A percentile compares a stretch with the other conserved stretches of the same genome.
phyloP scores from a whole-genome alignment of 2,888 invertebrate genomes.

The Amiota communis region DNA sequence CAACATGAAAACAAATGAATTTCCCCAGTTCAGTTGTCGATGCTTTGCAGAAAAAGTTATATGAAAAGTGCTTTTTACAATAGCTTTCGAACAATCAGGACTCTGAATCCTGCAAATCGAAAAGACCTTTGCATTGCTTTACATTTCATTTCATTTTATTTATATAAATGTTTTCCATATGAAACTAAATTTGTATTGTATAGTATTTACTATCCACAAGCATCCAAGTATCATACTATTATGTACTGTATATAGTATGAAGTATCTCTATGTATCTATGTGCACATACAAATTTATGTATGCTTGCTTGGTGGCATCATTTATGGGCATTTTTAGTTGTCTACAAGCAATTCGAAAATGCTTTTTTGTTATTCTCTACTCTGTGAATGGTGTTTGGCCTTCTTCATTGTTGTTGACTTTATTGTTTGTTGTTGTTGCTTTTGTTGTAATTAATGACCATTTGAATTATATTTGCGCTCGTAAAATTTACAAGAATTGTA shows the following conservation, averaged over 20 bases:
- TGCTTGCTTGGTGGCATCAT: conserved; percentile 38
- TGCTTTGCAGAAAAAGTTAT: conserved; percentile 29
- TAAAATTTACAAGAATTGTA: conserved; percentile 70
- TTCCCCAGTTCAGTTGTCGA: conserved; percentile 16
- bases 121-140: too few relatives aligned
- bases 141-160: too few relatives aligned
- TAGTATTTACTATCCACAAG: too few relatives aligned
- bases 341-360: conserved; percentile 58
- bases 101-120: too few relatives aligned
- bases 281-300: neutral
- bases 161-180: too few relatives aligned
- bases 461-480: conserved; percentile 71
- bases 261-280: neutral
- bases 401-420: neutral
- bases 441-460: conserved; percentile 69
- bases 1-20: neutral
- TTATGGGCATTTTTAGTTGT: conserved; percentile 61
- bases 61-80: conserved; percentile 15
- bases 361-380: conserved; percentile 36
- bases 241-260: too few relatives aligned
- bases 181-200: too few relatives aligned
- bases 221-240: too few relatives aligned
- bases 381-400: neutral
- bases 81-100: neutral
- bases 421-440: conserved; percentile 35